Evolutionary conservation across 2,797 vertebrate genomes (phyloP).

Genomic region (Holocentrus rufus): DNA sequence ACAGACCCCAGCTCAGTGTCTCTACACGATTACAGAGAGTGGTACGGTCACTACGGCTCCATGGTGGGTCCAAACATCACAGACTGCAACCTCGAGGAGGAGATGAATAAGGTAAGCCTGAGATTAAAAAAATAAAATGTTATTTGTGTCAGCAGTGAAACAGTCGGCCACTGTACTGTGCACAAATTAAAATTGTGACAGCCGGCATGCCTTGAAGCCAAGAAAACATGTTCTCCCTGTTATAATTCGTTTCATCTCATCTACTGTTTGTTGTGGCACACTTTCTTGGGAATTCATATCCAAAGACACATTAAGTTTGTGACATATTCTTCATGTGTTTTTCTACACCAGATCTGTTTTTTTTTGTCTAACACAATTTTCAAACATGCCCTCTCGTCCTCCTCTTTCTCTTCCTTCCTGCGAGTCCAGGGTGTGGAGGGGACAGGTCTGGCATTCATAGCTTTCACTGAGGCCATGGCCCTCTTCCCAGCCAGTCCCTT

Average conservation of each 20-base stretch:
- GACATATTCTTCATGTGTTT: neutral
- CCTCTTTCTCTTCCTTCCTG: slow-evolving; percentile 6
- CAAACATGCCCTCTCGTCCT: neutral
- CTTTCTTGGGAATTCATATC: neutral
- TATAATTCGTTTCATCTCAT: neutral
- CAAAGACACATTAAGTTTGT: neutral
- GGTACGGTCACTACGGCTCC: slow-evolving; percentile 76
- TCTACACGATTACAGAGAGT: slow-evolving; percentile 80
- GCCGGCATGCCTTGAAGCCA: too few relatives aligned
- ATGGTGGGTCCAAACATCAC: slow-evolving; percentile 73
- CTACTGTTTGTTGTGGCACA: neutral
- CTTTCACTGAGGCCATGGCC: slow-evolving; percentile 98
- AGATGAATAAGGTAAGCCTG: slow-evolving; percentile 82
- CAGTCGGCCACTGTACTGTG: too few relatives aligned
- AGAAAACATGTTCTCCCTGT: too few relatives aligned
- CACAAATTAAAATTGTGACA: too few relatives aligned
- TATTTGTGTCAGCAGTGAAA: neutral
- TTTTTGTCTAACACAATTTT: neutral
- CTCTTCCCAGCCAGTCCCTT: slow-evolving; percentile 95
- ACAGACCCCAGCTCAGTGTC: slow-evolving; percentile 76
- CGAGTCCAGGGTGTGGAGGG: slow-evolving; percentile 90
- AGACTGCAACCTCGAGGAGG: slow-evolving; percentile 80
- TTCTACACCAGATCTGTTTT: neutral
- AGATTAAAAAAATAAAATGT: neutral
- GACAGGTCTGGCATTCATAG: slow-evolving; percentile 96